Conservation (phyloP, 2,797 vertebrate species). For the Myotis vivesi region DNA sequence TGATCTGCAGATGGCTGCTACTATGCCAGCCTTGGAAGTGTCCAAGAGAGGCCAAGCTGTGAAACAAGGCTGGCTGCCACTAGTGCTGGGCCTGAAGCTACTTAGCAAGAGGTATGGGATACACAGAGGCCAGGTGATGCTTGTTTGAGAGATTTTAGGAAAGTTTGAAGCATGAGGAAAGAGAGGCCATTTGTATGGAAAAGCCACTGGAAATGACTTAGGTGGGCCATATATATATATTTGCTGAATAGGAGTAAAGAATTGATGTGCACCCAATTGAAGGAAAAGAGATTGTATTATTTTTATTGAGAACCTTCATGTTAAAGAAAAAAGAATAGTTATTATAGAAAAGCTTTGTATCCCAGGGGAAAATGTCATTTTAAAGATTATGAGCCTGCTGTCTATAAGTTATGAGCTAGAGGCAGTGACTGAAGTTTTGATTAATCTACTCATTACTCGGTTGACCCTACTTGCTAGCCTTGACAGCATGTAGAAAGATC, state of each 20-base stretch:
- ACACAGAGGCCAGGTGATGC: neutral
- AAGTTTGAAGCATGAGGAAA: neutral
- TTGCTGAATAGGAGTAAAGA: constrained; percentile 56
- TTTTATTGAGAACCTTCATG: constrained; percentile 66
- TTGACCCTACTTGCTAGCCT: constrained; percentile 52
- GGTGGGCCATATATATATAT: neutral
- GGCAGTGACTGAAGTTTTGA: constrained; percentile 70
- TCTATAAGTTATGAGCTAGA: constrained; percentile 69
- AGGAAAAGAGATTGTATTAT: constrained; percentile 46
- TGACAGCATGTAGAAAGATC: constrained; percentile 58
- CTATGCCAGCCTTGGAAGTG: neutral
- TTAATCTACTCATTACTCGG: constrained; percentile 75
- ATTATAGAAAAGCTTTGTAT: constrained; percentile 64
- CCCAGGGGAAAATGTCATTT: constrained; percentile 73
- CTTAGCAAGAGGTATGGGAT: neutral
- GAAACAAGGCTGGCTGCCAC: neutral
- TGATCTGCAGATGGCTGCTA: neutral
- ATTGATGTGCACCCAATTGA: constrained; percentile 10
- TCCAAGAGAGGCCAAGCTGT: neutral
- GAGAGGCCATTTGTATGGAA: neutral
- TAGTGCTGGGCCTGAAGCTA: neutral
- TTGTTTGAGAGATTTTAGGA: neutral
- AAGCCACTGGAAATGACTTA: neutral
- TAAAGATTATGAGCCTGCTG: constrained; percentile 73
- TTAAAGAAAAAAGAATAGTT: constrained; percentile 40